Conservation (phyloP, 1,140 invertebrate genomes). For the Maconellicoccus hirsutus region DNA sequence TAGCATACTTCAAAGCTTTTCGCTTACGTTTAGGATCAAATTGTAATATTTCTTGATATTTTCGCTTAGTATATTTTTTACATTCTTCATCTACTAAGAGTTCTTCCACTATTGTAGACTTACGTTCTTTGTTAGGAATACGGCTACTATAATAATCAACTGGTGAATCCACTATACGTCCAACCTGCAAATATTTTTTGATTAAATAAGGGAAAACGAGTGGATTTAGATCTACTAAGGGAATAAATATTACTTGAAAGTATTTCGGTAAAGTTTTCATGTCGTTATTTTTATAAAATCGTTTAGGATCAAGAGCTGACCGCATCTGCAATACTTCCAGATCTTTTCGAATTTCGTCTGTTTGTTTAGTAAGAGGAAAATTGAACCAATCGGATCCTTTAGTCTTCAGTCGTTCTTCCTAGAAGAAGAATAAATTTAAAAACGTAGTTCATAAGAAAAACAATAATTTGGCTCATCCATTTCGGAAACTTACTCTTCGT, state of each 20-base stretch:
- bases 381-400: slow-evolving; percentile 80
- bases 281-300: slow-evolving; percentile 89
- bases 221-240: background rate
- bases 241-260: slow-evolving; percentile 56
- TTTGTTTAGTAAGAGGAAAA: slow-evolving; percentile 73
- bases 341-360: slow-evolving; percentile 74
- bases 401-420: slow-evolving; percentile 55
- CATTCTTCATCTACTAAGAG: slow-evolving; percentile 78
- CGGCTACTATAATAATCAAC: slow-evolving; percentile 61
- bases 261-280: slow-evolving; percentile 77
- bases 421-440: slow-evolving; percentile 24
- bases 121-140: slow-evolving; percentile 73
- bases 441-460: background rate
- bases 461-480: background rate
- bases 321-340: slow-evolving; percentile 82
- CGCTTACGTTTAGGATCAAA: slow-evolving; percentile 27
- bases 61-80: slow-evolving; percentile 70
- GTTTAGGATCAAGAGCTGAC: slow-evolving; percentile 79
- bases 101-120: slow-evolving; percentile 82
- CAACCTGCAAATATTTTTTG: slow-evolving; percentile 43
- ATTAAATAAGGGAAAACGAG: slow-evolving; percentile 24
- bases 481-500: slow-evolving; percentile 42
- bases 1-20: slow-evolving; percentile 29
- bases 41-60: slow-evolving; percentile 51
- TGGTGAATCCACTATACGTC: slow-evolving; percentile 58